Evolutionary conservation across 2,888 invertebrate genomes (phyloP).

Genomic region (Pristionchus japonicus): DNA sequence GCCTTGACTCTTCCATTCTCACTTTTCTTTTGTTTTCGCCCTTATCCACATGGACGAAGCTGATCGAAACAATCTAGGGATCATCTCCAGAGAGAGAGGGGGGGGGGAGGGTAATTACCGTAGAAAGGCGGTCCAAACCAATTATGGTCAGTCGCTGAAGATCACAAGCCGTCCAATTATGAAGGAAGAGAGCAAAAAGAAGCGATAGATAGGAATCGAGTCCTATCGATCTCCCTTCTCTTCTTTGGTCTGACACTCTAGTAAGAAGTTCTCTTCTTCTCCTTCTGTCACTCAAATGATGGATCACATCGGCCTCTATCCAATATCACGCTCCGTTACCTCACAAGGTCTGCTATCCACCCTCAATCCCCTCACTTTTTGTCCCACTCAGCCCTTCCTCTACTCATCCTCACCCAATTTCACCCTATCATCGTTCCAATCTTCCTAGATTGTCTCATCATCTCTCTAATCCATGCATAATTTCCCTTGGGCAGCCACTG

Average conservation of each 20-base stretch:
- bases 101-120: not conserved
- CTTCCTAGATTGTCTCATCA: not conserved
- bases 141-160: not conserved
- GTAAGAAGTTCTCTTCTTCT: conserved; percentile 12
- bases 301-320: not conserved
- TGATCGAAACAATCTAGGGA: not conserved
- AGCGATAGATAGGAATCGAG: conserved; percentile 18
- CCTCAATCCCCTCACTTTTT: not conserved
- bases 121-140: not conserved
- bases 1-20: conserved; percentile 11
- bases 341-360: conserved; percentile 37
- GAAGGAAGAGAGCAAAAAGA: not conserved
- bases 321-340: conserved; percentile 46
- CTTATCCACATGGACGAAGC: not conserved
- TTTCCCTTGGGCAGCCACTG: not conserved
- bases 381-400: not conserved
- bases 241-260: not conserved
- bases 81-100: not conserved
- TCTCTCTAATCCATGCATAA: conserved; percentile 5
- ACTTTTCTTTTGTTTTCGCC: conserved; percentile 29
- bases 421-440: not conserved
- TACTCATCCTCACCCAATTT: not conserved
- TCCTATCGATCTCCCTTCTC: not conserved
- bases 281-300: not conserved
- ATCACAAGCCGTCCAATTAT: conserved; percentile 11